phyloP scores from a whole-genome alignment of 92 coral and sea anemone genomes.

The Porites divaricata region DNA sequence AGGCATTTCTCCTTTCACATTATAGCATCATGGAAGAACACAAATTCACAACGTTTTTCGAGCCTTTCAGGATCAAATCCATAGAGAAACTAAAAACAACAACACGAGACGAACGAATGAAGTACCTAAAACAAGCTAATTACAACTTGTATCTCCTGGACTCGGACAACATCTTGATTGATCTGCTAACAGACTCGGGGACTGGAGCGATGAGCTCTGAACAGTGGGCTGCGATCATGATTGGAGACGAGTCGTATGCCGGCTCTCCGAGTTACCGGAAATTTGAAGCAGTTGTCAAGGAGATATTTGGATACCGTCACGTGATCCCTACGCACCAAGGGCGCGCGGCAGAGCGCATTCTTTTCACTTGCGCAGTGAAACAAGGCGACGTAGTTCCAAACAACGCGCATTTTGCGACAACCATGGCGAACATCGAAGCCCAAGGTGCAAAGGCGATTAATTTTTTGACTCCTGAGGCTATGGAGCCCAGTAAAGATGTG shows the following conservation, averaged over 20 bases:
- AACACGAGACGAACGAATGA: slow-evolving; percentile 69
- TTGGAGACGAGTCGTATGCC: slow-evolving; percentile 84
- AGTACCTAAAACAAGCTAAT: slow-evolving; percentile 59
- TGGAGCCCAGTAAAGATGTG: slow-evolving; percentile 47
- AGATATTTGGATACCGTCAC: slow-evolving; percentile 80
- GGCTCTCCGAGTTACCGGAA: slow-evolving; percentile 78
- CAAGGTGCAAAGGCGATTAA: slow-evolving; percentile 66
- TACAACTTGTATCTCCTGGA: slow-evolving; percentile 70
- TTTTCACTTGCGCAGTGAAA: slow-evolving; percentile 44
- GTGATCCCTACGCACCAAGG: slow-evolving; percentile 91
- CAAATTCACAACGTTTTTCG: slow-evolving; percentile 57
- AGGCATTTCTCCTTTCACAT: background rate
- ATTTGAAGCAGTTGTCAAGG: slow-evolving; percentile 77
- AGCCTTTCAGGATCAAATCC: slow-evolving; percentile 77
- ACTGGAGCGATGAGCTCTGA: slow-evolving; percentile 84
- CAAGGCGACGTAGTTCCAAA: slow-evolving; percentile 75
- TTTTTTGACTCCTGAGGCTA: slow-evolving; percentile 60
- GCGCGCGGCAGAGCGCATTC: slow-evolving; percentile 86
- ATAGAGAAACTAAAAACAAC: slow-evolving; percentile 65
- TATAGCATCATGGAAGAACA: slow-evolving; percentile 33
- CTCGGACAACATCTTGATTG: slow-evolving; percentile 69
- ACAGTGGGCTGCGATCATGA: slow-evolving; percentile 85
- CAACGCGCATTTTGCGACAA: slow-evolving; percentile 82
- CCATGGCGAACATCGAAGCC: slow-evolving; percentile 71
- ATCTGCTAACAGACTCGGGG: slow-evolving; percentile 78